These are phyloP conservation scores for Bufo bufo DNA, from an alignment of 2,113 vertebrate species.

Conservation along the genomic window DNA sequence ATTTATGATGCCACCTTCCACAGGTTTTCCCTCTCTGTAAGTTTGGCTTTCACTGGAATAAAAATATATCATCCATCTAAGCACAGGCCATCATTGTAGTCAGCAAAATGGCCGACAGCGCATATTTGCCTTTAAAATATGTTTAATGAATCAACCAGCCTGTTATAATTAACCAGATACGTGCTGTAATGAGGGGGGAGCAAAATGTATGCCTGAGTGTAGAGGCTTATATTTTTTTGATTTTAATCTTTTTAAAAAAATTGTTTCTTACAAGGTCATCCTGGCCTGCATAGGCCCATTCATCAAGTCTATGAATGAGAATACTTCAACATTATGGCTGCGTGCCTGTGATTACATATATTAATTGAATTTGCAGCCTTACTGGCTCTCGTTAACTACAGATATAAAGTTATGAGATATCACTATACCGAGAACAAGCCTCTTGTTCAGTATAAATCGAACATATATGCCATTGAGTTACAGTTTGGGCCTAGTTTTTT, in stretches of 20 bases:
- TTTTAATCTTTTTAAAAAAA: slow-evolving; percentile 1
- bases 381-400: neutral
- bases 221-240: neutral
- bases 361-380: neutral
- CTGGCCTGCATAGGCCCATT: neutral
- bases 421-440: neutral
- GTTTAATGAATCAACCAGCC: slow-evolving; percentile 41
- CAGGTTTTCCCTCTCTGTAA: slow-evolving; percentile 10
- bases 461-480: too few species aligned
- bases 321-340: neutral
- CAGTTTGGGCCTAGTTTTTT: too few species aligned
- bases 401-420: neutral
- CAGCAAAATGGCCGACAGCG: slow-evolving; percentile 36
- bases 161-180: slow-evolving; percentile 36
- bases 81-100: neutral
- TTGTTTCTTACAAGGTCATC: neutral
- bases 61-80: slow-evolving; percentile 6
- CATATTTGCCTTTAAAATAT: slow-evolving; percentile 42
- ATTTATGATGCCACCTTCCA: neutral
- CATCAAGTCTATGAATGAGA: slow-evolving; percentile 8
- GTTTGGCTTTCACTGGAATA: neutral
- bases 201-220: neutral
- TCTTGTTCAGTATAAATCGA: too few species aligned
- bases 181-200: neutral
- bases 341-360: slow-evolving; percentile 2